Percentiles rank a stretch among this genome's conserved stretches.
These are phyloP conservation scores for Anagyrus pseudococci DNA, from an alignment of 2,888 invertebrate species.

Conservation along the genomic window DNA sequence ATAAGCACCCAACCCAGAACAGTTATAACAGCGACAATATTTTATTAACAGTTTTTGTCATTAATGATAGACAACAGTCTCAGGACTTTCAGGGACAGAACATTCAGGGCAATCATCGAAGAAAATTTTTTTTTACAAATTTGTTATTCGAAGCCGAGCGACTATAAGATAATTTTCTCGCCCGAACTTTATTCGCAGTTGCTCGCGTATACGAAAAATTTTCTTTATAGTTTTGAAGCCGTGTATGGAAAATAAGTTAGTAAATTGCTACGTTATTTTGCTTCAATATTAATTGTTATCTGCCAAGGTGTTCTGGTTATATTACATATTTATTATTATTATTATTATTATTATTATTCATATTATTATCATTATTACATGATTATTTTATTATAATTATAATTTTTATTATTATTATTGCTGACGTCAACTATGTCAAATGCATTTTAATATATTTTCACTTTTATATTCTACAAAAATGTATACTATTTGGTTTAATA, in stretches of 20 bases:
- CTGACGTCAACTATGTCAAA: conserved; percentile 57
- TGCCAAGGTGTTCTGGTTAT: conserved; percentile 62
- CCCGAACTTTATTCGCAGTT: conserved; percentile 36
- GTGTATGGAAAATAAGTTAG: conserved; percentile 32
- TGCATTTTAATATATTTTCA: conserved; percentile 63
- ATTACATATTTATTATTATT: conserved; percentile 60
- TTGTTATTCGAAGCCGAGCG: conserved; percentile 32
- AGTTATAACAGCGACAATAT: conserved; percentile 37
- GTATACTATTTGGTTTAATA: conserved; percentile 62
- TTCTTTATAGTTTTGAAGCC: not conserved
- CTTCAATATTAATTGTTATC: conserved; percentile 61
- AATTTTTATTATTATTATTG: conserved; percentile 53
- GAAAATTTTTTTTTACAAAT: conserved; percentile 38
- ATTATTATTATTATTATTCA: conserved; percentile 51
- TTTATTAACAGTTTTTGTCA: conserved; percentile 14
- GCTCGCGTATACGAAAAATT: conserved; percentile 48
- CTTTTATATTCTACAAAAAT: conserved; percentile 60
- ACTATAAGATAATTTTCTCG: conserved; percentile 32
- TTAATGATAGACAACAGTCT: too few relatives aligned
- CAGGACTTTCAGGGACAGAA: conserved; percentile 21
- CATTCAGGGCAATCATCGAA: conserved; percentile 20
- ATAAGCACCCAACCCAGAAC: conserved; percentile 40
- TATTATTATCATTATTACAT: conserved; percentile 52
- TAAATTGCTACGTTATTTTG: conserved; percentile 57
- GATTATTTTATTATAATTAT: conserved; percentile 51